These are phyloP conservation scores for Muscicapa comitata DNA, from an alignment of 2,797 vertebrate species.

Conservation along the genomic window DNA sequence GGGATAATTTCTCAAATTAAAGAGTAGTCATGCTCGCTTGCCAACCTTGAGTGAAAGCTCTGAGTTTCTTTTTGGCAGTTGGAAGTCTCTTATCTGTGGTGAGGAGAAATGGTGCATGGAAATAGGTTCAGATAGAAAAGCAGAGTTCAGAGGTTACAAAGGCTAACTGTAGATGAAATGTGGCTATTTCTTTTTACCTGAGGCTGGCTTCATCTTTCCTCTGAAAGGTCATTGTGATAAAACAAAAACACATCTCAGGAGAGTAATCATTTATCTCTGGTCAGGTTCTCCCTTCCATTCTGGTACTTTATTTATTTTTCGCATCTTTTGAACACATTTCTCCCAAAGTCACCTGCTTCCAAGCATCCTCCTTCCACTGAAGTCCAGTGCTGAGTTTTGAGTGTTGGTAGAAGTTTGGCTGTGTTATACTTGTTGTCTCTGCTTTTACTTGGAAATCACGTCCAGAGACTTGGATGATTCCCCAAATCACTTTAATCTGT, in stretches of 20 bases:
- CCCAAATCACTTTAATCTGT: slow-evolving; percentile 56
- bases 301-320: slow-evolving; percentile 63
- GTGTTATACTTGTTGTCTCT: not conserved
- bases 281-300: slow-evolving; percentile 38
- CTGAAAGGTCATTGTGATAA: slow-evolving; percentile 87
- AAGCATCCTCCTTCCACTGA: not conserved
- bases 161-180: slow-evolving; percentile 90
- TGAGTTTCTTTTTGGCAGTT: slow-evolving; percentile 74
- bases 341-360: not conserved
- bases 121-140: slow-evolving; percentile 88
- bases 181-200: slow-evolving; percentile 91
- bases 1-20: slow-evolving; percentile 51
- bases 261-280: slow-evolving; percentile 67
- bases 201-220: slow-evolving; percentile 87
- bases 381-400: not conserved
- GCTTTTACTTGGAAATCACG: slow-evolving; percentile 34
- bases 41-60: slow-evolving; percentile 74
- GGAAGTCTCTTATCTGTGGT: slow-evolving; percentile 78
- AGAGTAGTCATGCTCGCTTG: slow-evolving; percentile 6
- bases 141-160: slow-evolving; percentile 84
- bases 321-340: not conserved
- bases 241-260: slow-evolving; percentile 75
- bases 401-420: not conserved
- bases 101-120: slow-evolving; percentile 82
- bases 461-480: slow-evolving; percentile 44